phyloP scores from a whole-genome alignment of 2,888 invertebrate species.

The Scaptomyza flava region DNA sequence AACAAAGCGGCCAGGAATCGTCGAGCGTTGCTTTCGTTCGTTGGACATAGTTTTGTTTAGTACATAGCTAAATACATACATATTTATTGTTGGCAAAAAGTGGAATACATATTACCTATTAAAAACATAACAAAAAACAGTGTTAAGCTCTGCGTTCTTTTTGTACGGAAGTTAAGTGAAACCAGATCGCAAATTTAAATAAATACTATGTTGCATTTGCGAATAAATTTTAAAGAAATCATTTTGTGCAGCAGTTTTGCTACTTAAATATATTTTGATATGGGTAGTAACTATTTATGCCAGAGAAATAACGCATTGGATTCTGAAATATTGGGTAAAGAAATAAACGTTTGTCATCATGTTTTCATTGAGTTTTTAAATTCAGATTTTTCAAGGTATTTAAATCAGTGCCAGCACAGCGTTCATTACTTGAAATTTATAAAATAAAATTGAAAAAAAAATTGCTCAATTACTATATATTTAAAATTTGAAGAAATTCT shows the following conservation, averaged over 20 bases:
- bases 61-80: conserved; percentile 39
- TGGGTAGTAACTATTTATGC: background rate
- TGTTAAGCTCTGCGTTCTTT: conserved; percentile 48
- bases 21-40: conserved; percentile 13
- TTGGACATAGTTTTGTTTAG: conserved; percentile 62
- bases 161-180: conserved; percentile 19
- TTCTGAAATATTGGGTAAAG: background rate
- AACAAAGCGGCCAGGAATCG: conserved; percentile 24
- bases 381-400: background rate
- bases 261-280: background rate
- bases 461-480: conserved; percentile 5
- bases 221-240: conserved; percentile 27
- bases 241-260: conserved; percentile 11
- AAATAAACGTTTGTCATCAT: background rate
- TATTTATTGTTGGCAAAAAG: conserved; percentile 72
- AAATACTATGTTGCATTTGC: conserved; percentile 53
- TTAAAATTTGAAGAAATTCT: conserved; percentile 51
- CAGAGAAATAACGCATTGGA: background rate
- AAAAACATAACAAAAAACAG: conserved; percentile 22
- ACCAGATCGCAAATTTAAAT: conserved; percentile 21
- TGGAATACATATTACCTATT: conserved; percentile 74
- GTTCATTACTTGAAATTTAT: conserved; percentile 24
- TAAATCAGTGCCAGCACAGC: conserved; percentile 22
- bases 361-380: conserved; percentile 7
- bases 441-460: conserved; percentile 3